These are phyloP conservation scores for Cydia splendana DNA, from an alignment of 1,140 invertebrate species.

Conservation along the genomic window DNA sequence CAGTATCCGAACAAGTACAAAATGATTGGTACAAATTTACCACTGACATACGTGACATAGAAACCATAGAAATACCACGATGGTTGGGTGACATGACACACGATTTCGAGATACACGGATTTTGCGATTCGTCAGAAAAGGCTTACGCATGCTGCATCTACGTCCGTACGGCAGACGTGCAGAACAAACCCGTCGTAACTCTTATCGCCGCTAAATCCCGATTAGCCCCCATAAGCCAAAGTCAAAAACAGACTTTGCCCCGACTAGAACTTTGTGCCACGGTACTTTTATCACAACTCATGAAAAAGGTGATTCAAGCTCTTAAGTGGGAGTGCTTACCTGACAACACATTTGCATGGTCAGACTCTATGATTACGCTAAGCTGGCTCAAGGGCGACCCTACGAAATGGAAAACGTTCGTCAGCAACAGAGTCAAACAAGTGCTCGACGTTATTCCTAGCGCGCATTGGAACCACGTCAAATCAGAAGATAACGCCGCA, in stretches of 20 bases:
- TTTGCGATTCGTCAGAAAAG: conserved; percentile 47
- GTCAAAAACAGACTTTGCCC: conserved; percentile 27
- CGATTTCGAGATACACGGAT: conserved; percentile 45
- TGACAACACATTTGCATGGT: conserved; percentile 49
- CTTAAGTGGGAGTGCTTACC: neutral
- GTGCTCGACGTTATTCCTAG: conserved; percentile 46
- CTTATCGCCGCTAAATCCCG: conserved; percentile 30
- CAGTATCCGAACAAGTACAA: neutral
- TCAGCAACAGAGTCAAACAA: conserved; percentile 61
- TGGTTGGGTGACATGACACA: conserved; percentile 33
- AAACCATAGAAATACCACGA: conserved; percentile 32
- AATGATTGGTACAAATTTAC: neutral
- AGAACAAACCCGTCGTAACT: neutral
- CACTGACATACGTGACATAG: conserved; percentile 20
- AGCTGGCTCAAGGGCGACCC: conserved; percentile 53
- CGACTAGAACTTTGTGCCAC: neutral
- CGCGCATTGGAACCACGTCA: conserved; percentile 63
- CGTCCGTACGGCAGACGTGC: conserved; percentile 20
- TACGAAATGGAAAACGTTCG: conserved; percentile 50
- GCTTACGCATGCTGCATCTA: conserved; percentile 48
- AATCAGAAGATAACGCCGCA: conserved; percentile 66
- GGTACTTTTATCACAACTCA: conserved; percentile 32
- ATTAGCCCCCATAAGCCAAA: conserved; percentile 30
- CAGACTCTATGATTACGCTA: conserved; percentile 61
- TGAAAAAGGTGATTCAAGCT: conserved; percentile 15